These are phyloP conservation scores for Prunella strophiata DNA, from an alignment of 2,797 vertebrate species.

Conservation along the genomic window DNA sequence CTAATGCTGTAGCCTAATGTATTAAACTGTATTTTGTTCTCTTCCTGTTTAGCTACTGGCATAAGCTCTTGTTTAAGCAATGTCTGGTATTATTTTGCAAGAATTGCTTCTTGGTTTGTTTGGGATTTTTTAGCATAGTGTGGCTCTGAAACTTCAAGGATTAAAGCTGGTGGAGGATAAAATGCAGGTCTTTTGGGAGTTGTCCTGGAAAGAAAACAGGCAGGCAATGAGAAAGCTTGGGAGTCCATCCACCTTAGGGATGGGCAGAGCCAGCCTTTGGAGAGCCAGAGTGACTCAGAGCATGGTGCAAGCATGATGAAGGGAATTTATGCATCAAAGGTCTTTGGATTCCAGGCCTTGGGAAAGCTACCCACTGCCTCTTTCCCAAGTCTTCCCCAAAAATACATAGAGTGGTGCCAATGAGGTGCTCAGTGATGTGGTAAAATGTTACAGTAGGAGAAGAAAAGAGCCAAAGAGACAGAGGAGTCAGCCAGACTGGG, in stretches of 20 bases:
- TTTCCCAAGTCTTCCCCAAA: not conserved
- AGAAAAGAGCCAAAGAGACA: not conserved
- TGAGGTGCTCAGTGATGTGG: not conserved
- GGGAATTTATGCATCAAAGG: not conserved
- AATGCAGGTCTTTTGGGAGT: not conserved
- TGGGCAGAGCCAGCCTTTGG: not conserved
- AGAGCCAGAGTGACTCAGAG: not conserved
- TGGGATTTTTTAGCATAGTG: not conserved
- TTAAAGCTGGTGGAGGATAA: not conserved
- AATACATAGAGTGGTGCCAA: fast-evolving
- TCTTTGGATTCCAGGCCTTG: not conserved
- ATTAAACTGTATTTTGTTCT: not conserved
- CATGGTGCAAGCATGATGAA: not conserved
- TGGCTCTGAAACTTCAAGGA: not conserved
- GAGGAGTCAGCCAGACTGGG: not conserved
- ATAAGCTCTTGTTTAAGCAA: not conserved
- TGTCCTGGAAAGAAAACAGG: not conserved
- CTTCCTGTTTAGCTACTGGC: not conserved
- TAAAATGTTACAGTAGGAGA: not conserved
- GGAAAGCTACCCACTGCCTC: not conserved
- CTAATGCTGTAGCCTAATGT: not conserved
- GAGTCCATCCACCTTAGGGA: not conserved
- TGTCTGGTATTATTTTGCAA: not conserved
- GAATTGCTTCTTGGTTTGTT: not conserved
- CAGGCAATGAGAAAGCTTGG: not conserved